Conservation (phyloP, 1,140 invertebrate genomes). For the Cataglyphis hispanica region DNA sequence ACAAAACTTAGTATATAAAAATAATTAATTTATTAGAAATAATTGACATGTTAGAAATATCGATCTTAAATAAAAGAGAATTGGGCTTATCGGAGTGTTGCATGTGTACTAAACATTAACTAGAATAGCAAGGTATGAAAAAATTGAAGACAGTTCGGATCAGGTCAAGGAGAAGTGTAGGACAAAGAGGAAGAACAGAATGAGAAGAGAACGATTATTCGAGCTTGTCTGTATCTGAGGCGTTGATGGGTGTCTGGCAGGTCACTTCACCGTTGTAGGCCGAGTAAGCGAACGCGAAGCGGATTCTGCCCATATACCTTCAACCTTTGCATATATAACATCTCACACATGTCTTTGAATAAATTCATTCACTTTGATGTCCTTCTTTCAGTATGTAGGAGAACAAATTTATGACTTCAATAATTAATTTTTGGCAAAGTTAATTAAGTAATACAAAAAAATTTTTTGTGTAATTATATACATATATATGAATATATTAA, state of each 20-base stretch:
- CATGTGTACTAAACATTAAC: background rate
- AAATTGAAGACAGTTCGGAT: conserved; percentile 26
- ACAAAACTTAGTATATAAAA: background rate
- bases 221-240: conserved; percentile 71
- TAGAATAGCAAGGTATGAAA: conserved; percentile 29
- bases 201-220: conserved; percentile 46
- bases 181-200: background rate
- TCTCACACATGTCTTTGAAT: conserved; percentile 63
- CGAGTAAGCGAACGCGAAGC: conserved; percentile 67
- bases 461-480: background rate
- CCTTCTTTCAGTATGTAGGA: conserved; percentile 71
- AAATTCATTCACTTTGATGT: conserved; percentile 39
- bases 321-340: conserved; percentile 65
- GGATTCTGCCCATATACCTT: conserved; percentile 60
- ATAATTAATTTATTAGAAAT: background rate
- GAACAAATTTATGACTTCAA: background rate
- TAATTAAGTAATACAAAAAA: background rate
- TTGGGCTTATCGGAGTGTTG: background rate
- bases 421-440: background rate
- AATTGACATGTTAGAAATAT: background rate
- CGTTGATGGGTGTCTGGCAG: conserved; percentile 83
- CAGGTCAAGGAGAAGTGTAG: conserved; percentile 4
- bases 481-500: conserved; percentile 7
- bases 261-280: conserved; percentile 83
- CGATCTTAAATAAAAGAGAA: background rate